Evolutionary conservation across 1,140 invertebrate species (phyloP).

Genomic region (Cherax destructor): DNA sequence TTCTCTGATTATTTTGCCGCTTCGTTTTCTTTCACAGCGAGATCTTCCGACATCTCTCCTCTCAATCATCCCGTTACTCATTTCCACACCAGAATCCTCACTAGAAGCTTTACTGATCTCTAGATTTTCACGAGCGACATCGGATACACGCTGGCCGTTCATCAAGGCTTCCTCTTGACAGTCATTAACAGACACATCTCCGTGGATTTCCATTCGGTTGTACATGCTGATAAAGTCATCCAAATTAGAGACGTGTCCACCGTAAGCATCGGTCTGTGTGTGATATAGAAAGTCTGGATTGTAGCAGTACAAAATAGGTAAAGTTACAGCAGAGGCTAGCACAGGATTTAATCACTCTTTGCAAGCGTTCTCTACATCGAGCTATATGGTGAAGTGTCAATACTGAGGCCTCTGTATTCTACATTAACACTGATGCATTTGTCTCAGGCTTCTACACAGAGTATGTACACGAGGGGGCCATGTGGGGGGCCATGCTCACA

Average conservation of each 20-base stretch:
- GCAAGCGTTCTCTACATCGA: slow-evolving; percentile 5
- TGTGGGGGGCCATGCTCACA: neutral
- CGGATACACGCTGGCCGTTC: slow-evolving; percentile 44
- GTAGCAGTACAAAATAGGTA: slow-evolving; percentile 30
- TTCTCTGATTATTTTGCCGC: slow-evolving; percentile 77
- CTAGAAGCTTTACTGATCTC: slow-evolving; percentile 84
- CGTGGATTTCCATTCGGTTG: slow-evolving; percentile 56
- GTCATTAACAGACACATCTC: neutral
- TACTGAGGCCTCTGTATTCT: neutral
- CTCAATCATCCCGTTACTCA: slow-evolving; percentile 80
- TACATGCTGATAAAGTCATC: slow-evolving; percentile 62
- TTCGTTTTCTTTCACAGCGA: slow-evolving; percentile 74
- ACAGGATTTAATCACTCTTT: slow-evolving; percentile 18
- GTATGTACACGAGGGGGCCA: neutral
- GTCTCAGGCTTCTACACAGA: neutral
- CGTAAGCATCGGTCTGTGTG: slow-evolving; percentile 63
- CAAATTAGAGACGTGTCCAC: slow-evolving; percentile 57
- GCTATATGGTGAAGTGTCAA: neutral
- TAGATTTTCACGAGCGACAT: slow-evolving; percentile 20
- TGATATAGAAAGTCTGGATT: slow-evolving; percentile 50
- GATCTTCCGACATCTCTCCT: slow-evolving; percentile 58
- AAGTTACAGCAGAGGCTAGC: slow-evolving; percentile 19
- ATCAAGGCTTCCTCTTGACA: slow-evolving; percentile 18
- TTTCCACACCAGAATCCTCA: slow-evolving; percentile 88
- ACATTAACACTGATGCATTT: neutral